Evolutionary conservation across 2,113 vertebrate genomes (phyloP).

Genomic region (Anolis carolinensis): DNA sequence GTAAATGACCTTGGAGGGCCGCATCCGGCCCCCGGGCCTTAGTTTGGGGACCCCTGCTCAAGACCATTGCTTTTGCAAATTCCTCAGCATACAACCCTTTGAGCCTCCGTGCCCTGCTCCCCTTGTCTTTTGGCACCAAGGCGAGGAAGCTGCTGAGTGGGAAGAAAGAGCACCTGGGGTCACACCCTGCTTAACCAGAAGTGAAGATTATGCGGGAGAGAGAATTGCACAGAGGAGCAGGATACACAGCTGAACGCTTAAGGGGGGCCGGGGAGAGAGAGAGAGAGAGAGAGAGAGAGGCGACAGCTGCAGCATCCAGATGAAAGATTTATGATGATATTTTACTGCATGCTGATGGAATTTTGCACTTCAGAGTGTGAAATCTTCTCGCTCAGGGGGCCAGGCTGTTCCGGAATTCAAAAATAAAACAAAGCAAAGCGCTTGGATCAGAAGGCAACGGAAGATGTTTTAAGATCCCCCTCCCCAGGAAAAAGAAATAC

Average conservation of each 20-base stretch:
- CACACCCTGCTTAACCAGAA: neutral
- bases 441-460: neutral
- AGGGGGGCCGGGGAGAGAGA: neutral
- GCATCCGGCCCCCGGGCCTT: too few species aligned
- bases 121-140: neutral
- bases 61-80: too few species aligned
- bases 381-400: conserved; percentile 38
- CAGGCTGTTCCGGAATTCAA: conserved; percentile 26
- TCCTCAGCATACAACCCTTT: too few species aligned
- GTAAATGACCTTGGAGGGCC: too few species aligned
- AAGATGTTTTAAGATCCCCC: neutral
- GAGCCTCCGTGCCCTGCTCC: neutral
- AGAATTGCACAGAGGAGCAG: conserved; percentile 19
- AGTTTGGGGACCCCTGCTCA: too few species aligned
- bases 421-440: neutral
- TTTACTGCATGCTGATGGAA: conserved; percentile 40
- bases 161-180: neutral
- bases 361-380: conserved; percentile 26
- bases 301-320: neutral
- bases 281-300: neutral
- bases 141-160: rapidly evolving
- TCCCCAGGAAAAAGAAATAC: neutral
- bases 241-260: neutral
- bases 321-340: conserved; percentile 25
- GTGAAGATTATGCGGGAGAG: neutral